Conservation (phyloP, 2,113 vertebrate genomes). For the Ginglymostoma cirratum region DNA sequence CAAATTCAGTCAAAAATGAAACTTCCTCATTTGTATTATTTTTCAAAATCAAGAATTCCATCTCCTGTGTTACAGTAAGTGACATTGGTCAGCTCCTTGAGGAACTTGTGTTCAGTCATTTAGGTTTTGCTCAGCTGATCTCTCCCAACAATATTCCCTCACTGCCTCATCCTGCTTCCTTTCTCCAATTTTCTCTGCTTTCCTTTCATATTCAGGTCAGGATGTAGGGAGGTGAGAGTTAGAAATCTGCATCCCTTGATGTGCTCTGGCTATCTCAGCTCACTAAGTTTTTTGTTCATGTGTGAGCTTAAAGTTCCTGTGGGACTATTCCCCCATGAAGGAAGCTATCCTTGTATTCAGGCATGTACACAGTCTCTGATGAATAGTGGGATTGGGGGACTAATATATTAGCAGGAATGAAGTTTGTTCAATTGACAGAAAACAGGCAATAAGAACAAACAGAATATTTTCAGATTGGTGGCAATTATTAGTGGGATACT, state of each 20-base stretch:
- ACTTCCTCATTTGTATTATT: not conserved
- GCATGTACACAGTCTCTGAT: not conserved
- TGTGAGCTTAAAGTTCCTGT: not conserved
- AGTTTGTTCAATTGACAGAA: not conserved
- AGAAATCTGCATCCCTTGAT: not conserved
- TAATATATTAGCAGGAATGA: not conserved
- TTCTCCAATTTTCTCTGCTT: not conserved
- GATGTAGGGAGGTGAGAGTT: not conserved
- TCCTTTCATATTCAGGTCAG: too few species aligned
- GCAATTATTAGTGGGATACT: not conserved
- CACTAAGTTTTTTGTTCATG: not conserved
- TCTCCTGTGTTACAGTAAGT: not conserved
- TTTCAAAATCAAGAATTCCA: not conserved
- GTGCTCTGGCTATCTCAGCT: not conserved
- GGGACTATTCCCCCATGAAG: not conserved
- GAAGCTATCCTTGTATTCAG: not conserved
- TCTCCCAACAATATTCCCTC: not conserved
- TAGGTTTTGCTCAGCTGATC: not conserved
- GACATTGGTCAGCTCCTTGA: not conserved
- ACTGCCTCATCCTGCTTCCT: not conserved
- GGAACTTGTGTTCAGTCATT: not conserved
- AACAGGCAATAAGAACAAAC: not conserved
- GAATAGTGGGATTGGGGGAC: not conserved
- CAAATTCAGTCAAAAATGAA: not conserved
- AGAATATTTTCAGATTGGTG: not conserved